Evolutionary conservation across 1,140 invertebrate species (phyloP).

Genomic region (Psilanteris sp.): DNA sequence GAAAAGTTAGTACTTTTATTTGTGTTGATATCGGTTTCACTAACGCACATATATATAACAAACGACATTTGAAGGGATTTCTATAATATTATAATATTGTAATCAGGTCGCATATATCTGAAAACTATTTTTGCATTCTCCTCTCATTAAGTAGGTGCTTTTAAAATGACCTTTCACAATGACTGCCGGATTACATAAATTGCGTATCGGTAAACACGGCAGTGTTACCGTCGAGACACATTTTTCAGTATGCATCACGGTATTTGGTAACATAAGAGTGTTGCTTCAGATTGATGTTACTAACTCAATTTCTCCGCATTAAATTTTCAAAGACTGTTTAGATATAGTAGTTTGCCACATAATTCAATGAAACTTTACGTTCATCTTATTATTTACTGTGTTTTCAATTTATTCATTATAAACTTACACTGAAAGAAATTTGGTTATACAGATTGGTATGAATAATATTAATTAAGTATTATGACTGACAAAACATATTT

Average conservation of each 20-base stretch:
- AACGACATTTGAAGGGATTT: too few species aligned
- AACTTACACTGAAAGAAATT: too few species aligned
- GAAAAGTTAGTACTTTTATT: conserved; percentile 77
- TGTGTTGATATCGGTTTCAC: conserved; percentile 4
- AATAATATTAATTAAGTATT: too few species aligned
- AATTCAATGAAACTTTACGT: too few species aligned
- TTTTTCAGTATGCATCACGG: conserved; percentile 53
- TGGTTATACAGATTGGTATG: too few species aligned
- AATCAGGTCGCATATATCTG: conserved; percentile 18
- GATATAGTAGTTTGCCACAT: too few species aligned
- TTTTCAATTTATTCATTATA: too few species aligned
- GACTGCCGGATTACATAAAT: conserved; percentile 53
- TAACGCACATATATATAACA: too few species aligned
- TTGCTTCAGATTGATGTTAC: conserved; percentile 57
- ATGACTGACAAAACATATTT: too few species aligned
- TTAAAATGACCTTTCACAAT: conserved; percentile 63
- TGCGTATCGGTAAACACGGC: conserved; percentile 40
- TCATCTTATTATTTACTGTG: too few species aligned
- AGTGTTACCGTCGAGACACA: conserved; percentile 14
- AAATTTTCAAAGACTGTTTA: conserved; percentile 26
- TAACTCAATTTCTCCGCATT: conserved; percentile 56
- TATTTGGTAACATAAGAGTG: conserved; percentile 61
- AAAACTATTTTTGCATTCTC: conserved; percentile 30
- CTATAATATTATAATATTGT: background rate
- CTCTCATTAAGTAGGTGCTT: conserved; percentile 45